Conservation (phyloP, 2,113 vertebrate genomes). For the Poeciliopsis occidentalis region DNA sequence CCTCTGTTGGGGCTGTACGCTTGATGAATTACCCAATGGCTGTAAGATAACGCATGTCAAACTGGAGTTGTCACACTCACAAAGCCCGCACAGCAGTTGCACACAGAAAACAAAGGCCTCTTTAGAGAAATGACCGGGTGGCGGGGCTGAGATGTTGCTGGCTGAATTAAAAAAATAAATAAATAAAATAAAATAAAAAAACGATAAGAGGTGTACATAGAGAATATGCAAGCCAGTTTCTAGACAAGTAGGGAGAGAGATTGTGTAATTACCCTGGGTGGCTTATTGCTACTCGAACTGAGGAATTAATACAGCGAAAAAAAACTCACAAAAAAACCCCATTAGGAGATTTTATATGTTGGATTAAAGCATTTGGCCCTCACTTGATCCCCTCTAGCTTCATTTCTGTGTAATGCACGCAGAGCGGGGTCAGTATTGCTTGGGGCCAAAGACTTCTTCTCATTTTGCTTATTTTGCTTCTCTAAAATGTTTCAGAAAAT, state of each 20-base stretch:
- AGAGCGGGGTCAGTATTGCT: neutral
- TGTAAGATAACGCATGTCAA: conserved; percentile 61
- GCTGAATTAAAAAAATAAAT: conserved; percentile 23
- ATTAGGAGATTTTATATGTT: neutral
- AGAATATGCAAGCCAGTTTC: conserved; percentile 39
- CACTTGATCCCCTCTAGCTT: conserved; percentile 2
- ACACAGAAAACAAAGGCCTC: conserved; percentile 35
- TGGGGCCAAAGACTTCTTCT: too few species aligned
- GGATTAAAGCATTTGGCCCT: conserved; percentile 1
- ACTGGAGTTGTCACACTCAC: conserved; percentile 53
- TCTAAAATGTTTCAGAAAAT: neutral
- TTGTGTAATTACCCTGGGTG: conserved; percentile 20
- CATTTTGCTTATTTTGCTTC: neutral
- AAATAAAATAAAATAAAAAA: neutral
- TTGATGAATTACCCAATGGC: conserved; percentile 70
- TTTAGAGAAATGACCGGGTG: conserved; percentile 30
- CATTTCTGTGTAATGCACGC: neutral
- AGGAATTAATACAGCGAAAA: conserved; percentile 12
- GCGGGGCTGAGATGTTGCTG: neutral
- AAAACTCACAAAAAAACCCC: conserved; percentile 8
- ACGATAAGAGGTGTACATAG: conserved; percentile 47
- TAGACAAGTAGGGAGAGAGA: conserved; percentile 35
- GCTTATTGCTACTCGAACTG: conserved; percentile 14
- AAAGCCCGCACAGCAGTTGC: conserved; percentile 34
- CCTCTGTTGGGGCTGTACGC: conserved; percentile 52